Conservation (phyloP, 2,113 vertebrate species). For the Ancistrus triradiatus region DNA sequence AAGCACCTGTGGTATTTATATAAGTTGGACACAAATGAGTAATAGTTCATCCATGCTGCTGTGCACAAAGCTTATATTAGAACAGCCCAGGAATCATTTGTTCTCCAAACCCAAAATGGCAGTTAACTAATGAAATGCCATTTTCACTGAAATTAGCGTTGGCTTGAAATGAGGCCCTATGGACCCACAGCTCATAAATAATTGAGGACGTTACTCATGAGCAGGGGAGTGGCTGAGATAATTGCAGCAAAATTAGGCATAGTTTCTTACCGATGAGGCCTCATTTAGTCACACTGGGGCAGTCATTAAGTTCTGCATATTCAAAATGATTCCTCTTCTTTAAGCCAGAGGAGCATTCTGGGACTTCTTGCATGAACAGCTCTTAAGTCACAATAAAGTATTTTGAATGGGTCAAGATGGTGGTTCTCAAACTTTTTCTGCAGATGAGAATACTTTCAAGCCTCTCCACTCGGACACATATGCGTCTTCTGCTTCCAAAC, state of each 20-base stretch:
- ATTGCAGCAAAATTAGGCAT: slow-evolving; percentile 22
- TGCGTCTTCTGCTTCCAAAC: too few relatives aligned
- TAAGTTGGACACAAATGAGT: background rate
- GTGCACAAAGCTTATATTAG: too few relatives aligned
- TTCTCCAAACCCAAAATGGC: slow-evolving; percentile 37
- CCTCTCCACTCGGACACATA: too few relatives aligned
- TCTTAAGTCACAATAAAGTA: too few relatives aligned
- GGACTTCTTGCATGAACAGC: too few relatives aligned
- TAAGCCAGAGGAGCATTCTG: too few relatives aligned
- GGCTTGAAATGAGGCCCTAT: slow-evolving; percentile 30
- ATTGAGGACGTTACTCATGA: slow-evolving; percentile 31
- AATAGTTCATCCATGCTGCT: too few relatives aligned
- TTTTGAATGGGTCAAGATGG: too few relatives aligned
- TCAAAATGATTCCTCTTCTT: too few relatives aligned
- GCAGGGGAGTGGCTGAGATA: slow-evolving; percentile 19
- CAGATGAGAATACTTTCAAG: too few relatives aligned
- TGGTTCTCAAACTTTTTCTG: too few relatives aligned
- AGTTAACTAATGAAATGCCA: slow-evolving; percentile 55
- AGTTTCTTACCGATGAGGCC: slow-evolving; percentile 22
- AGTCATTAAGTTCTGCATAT: slow-evolving; percentile 23
- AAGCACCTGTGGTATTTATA: too few relatives aligned
- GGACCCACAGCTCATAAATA: slow-evolving; percentile 32
- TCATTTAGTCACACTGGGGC: slow-evolving; percentile 14
- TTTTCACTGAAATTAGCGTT: slow-evolving; percentile 49
- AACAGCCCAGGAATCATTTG: slow-evolving; percentile 51